Percentiles rank a stretch among this genome's conserved stretches.
phyloP scores from a whole-genome alignment of 2,888 invertebrate species.

The Dryomyza anilis region DNA sequence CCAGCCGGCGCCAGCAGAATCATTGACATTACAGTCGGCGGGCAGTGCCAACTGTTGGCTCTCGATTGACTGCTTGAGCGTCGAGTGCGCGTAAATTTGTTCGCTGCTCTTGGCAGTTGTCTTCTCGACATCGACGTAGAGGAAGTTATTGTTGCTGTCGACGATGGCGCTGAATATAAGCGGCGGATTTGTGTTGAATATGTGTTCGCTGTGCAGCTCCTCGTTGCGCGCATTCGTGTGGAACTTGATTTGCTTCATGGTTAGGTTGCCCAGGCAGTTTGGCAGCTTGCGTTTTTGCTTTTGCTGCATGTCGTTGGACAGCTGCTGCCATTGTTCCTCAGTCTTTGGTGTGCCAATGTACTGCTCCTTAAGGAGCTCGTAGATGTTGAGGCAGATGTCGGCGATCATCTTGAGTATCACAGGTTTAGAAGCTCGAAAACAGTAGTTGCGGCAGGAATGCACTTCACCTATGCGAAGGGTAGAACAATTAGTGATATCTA shows the following conservation, averaged over 20 bases:
- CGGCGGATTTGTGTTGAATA: constrained; percentile 44
- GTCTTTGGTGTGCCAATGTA: constrained; percentile 58
- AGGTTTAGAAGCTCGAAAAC: constrained; percentile 60
- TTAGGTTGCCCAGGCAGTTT: constrained; percentile 54
- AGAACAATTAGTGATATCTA: background rate
- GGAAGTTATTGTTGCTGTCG: constrained; percentile 54
- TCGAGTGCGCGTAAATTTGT: constrained; percentile 53
- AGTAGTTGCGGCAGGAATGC: constrained; percentile 59
- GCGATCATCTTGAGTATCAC: constrained; percentile 60
- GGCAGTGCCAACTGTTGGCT: constrained; percentile 38
- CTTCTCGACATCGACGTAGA: constrained; percentile 53
- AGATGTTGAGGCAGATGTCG: constrained; percentile 58
- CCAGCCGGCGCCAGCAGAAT: constrained; percentile 30
- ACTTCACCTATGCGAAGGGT: constrained; percentile 49
- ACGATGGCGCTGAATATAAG: constrained; percentile 55
- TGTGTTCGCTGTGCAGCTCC: constrained; percentile 38
- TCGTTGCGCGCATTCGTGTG: constrained; percentile 44
- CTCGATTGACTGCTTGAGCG: constrained; percentile 49
- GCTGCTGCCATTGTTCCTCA: constrained; percentile 55
- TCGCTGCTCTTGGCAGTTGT: constrained; percentile 46
- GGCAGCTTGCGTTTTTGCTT: constrained; percentile 49
- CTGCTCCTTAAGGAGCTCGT: constrained; percentile 57
- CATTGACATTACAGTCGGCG: background rate
- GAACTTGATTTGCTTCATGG: constrained; percentile 55
- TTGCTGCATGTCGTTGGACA: constrained; percentile 52